These are phyloP conservation scores for Sinocyclocheilus maitianheensis DNA, from an alignment of 2,113 vertebrate species.

Conservation along the genomic window DNA sequence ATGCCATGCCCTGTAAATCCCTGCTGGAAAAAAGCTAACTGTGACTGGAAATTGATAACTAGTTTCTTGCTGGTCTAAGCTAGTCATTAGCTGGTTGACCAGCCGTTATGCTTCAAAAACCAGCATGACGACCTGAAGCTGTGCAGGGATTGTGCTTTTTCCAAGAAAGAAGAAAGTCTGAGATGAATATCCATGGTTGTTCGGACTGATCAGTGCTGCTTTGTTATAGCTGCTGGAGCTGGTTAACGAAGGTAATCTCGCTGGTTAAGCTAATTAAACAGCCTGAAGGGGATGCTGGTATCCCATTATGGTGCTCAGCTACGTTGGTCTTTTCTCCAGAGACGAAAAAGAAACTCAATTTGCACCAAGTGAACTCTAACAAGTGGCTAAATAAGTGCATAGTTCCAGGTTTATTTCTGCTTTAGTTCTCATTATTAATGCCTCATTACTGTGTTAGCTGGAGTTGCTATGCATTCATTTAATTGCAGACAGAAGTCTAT, in stretches of 20 bases:
- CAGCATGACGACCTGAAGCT: slow-evolving; percentile 1
- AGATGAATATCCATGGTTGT: background rate
- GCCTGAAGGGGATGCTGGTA: background rate
- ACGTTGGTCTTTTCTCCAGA: background rate
- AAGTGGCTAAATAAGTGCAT: background rate
- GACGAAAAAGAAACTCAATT: background rate
- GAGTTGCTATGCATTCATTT: background rate
- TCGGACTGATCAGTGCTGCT: background rate
- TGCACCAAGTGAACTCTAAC: background rate
- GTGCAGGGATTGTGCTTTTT: background rate
- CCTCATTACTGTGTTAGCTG: background rate
- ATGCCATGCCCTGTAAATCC: background rate
- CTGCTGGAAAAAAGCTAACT: background rate
- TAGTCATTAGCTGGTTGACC: background rate
- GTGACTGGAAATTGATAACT: background rate
- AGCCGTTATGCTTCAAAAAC: background rate
- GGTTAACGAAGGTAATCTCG: background rate
- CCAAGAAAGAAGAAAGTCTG: background rate
- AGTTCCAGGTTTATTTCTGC: slow-evolving; percentile 1
- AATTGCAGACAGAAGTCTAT: background rate
- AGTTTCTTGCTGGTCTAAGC: background rate
- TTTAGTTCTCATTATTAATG: slow-evolving; percentile 19
- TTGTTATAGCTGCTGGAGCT: background rate
- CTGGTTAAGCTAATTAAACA: slow-evolving; percentile 1
- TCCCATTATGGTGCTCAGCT: background rate